Base-by-base conservation (phyloP, 2,113 vertebrate genomes). In the Ceyx margarethae region DNA sequence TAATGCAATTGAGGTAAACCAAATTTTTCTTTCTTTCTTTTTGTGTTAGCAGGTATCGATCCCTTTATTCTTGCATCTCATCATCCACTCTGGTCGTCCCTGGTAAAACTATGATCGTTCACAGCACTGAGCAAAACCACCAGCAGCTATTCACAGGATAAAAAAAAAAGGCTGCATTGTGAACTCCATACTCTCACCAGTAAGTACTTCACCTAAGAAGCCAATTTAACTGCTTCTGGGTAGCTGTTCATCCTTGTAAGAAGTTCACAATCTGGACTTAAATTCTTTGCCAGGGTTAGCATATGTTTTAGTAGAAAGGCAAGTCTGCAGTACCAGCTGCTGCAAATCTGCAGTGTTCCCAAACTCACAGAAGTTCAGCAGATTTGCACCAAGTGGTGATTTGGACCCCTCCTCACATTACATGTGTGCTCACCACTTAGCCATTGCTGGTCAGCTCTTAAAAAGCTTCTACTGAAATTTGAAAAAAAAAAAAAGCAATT, bases 221-320 rank as follows among this genome's bases (percentile, higher is more conserved):
- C 50, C 46, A 71, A 53, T 90, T 80, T 58, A 82, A 53, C 50
- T n/a, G 50, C 86, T 79, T 40, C 8, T 0, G 1, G 76, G 66
- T 72, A 79, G 67, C 85, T 90, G 78, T 8, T 93, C 92, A 89
- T 77, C 87, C 84, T 81, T 48, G 57, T 29, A 74, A 80, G 81
- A 81, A 80, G 87, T 37, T 89, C 84, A 45, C 96, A 95, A 93
- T 90, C 91, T 92, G 91, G 84, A 58, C 78, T 92, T 60, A 45
- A 69, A 5, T 82, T 33, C 89, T 82, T 56, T 85, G 87, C 94
- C 90, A 96, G 91, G 58, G 67, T 21, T 75, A 92, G 71, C 91
- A 92, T 92, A 95, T 80, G 89, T 71, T 89, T 87, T 60, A 68
- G 51, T 74, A 58, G 84, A 77, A 87, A 72, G 66, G 88, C 61